Evolutionary conservation across 2,888 invertebrate genomes (phyloP), one percentile per base, ranked within the genome.

Genomic region (Temnothorax ravouxi): DNA sequence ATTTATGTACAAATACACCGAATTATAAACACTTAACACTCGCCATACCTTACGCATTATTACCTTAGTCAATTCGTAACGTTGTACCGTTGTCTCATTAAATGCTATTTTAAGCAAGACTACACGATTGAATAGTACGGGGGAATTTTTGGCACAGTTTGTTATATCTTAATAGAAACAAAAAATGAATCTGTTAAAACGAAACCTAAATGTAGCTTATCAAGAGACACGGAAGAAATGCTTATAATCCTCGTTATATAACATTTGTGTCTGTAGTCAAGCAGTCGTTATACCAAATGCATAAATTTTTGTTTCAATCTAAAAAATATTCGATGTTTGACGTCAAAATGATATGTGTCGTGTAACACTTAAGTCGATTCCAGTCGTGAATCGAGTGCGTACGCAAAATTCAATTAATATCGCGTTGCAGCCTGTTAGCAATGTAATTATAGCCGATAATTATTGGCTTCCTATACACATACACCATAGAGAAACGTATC

Each of bases 1-100:
- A 87, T 90, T 91, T 94, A 94, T 94, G 92, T 94, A 94, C 94
- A 94, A 92, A 90, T 93, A 94, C 94, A 94, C 91, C 91, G 91
- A 94, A 93, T 93, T 94, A 93, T 93, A 94, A 93, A 94, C 90
- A 92, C 87, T 92, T 91, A 92, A 92, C 88, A 90, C 91, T 91
- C 88, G 90, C 87, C 91, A 88, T 90, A 91, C 82, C 89, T 91
- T 92, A 92, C 88, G 89, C 87, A 88, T 89, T 89, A 88, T 85
- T 88, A 75, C 80, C 87, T 91, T 91, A 90, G 88, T 87, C 90
- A 91, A 90, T 92, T 90, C 86, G 44, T 87, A 86, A 83, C 44
- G 82, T 87, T 87, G 84, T 75, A 77, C 82, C 74, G 67, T 85
- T 79, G 87, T 85, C 74, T 76, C 54, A 54, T 86, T 88, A 86